Base-by-base conservation (phyloP, 2,797 vertebrate species). In the Knipowitschia caucasica region DNA sequence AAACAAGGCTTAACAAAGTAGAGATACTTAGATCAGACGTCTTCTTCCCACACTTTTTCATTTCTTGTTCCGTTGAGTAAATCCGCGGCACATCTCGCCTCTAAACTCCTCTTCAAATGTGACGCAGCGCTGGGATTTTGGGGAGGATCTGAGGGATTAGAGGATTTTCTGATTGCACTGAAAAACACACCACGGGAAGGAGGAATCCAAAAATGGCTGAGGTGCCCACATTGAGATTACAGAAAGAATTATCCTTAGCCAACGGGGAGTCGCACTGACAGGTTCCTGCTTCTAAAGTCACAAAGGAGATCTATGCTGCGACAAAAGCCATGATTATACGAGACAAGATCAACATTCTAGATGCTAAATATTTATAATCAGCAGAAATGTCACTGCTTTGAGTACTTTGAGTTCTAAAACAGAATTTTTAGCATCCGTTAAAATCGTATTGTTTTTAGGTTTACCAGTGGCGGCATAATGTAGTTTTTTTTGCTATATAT, bases 171-270 rank as follows among this genome's bases (percentile, higher is more conserved):
- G 73, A 83, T 75, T 56, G 59, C 75, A 56, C 62, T 77, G 85
- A 78, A 82, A 83, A 85, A 77, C 69, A 79, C 75, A 75, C 77
- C 72, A 53, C 38, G 64, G 81, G 81, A 86, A 67, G 76, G 56
- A 81, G 70, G 63, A 70, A 84, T 83, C 79, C 76, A 62, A 74
- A 87, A 85, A 83, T 67, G 80, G 73, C 73, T 73, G 66, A 76
- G 71, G 71, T 77, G 59, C 75, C 80, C 78, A 80, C 72, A 81
- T 81, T 75, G 69, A 85, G 86, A 90, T 88, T 78, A 83, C 53
- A 73, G 73, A 40, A 24, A 7, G 53, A 46, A 78, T 85, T 73
- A 84, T 75, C 69, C 35, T 9, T 54, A 33, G 54, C 55, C 63
- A 55, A 49, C 3, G 54, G 67, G 67, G 64, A 62, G 23, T 70